phyloP scores from a whole-genome alignment of 2,113 vertebrate species.

The Crotalus tigris region DNA sequence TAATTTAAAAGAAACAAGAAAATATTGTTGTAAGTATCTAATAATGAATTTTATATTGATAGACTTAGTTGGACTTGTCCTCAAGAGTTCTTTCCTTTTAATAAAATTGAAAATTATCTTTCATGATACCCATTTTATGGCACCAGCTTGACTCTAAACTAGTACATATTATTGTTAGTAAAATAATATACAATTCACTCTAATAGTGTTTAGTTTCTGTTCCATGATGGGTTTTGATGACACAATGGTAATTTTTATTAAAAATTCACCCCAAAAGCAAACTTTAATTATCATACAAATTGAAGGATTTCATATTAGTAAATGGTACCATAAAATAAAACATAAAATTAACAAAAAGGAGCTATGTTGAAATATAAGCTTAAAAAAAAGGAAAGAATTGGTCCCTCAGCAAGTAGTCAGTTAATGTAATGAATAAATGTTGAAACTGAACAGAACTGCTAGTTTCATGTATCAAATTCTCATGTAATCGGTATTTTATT shows the following conservation, averaged over 20 bases:
- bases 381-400: neutral
- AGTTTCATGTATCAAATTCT: slow-evolving; percentile 18
- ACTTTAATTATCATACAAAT: neutral
- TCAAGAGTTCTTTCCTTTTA: neutral
- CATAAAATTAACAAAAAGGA: neutral
- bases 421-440: slow-evolving; percentile 2
- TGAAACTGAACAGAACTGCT: neutral
- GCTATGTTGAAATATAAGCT: neutral
- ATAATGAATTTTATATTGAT: neutral
- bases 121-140: neutral
- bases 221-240: neutral
- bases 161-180: neutral
- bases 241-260: neutral
- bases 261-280: neutral
- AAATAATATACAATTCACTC: neutral
- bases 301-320: neutral
- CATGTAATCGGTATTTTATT: slow-evolving; percentile 26
- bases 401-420: neutral
- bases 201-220: neutral
- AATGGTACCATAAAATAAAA: neutral
- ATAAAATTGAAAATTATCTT: neutral
- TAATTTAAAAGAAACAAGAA: neutral
- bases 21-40: neutral
- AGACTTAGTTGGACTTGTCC: neutral
- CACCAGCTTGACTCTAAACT: neutral